Evolutionary conservation across 2,113 vertebrate genomes (phyloP).

Genomic region (Progne subis): DNA sequence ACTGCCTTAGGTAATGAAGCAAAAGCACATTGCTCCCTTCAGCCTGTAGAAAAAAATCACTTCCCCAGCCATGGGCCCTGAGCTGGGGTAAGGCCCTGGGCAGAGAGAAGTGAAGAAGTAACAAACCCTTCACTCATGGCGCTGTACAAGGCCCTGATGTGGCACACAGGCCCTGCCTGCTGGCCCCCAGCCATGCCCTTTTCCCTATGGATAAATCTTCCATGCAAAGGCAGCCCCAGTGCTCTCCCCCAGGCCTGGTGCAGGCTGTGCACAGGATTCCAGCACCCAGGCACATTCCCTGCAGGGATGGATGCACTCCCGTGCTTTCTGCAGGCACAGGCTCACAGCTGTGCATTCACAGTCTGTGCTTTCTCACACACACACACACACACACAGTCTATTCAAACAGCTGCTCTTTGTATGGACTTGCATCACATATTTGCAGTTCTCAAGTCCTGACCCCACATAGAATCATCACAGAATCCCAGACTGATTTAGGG

Average conservation of each 20-base stretch:
- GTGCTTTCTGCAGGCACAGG: background rate
- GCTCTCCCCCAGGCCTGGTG: background rate
- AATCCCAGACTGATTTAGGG: background rate
- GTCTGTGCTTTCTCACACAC: background rate
- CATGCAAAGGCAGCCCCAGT: background rate
- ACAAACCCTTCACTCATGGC: background rate
- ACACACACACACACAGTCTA: accelerated
- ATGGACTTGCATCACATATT: accelerated
- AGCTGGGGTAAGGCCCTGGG: background rate
- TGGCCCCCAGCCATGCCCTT: background rate
- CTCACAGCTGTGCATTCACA: background rate
- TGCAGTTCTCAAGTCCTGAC: background rate
- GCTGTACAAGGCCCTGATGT: background rate
- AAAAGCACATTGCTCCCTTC: background rate
- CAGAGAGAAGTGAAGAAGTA: background rate
- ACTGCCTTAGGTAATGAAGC: background rate
- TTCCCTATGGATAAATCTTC: accelerated
- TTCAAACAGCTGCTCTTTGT: background rate
- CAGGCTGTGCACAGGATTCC: background rate
- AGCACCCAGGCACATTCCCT: background rate
- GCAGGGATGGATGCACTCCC: too few relatives aligned
- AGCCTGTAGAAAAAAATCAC: background rate
- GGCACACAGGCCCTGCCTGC: background rate
- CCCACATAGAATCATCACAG: background rate
- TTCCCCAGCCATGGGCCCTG: background rate